Percentiles rank a stretch among this genome's conserved stretches.
phyloP scores from a whole-genome alignment of 37 sponge, comb jelly and placozoan species.

The Chondrosia reniformis region DNA sequence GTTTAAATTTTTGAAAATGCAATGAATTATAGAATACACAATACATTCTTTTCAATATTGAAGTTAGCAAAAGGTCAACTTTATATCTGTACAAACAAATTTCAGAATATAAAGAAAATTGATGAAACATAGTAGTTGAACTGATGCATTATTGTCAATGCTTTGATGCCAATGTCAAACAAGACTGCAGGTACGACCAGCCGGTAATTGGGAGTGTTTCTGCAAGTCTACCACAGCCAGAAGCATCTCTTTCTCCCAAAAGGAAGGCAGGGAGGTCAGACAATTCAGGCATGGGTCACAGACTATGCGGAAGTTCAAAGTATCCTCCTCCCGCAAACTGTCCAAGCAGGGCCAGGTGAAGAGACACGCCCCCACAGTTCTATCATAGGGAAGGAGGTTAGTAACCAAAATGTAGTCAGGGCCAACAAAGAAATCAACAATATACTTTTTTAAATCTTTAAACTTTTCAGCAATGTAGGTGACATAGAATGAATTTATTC shows the following conservation, averaged over 20 bases:
- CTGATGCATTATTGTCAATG: no score
- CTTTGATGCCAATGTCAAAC: no score
- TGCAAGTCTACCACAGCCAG: neutral
- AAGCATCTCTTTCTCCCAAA: neutral
- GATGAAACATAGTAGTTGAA: no score
- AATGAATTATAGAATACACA: neutral
- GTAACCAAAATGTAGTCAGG: slow-evolving; percentile 46
- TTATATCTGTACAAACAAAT: no score
- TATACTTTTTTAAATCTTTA: slow-evolving; percentile 38
- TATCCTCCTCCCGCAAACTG: slow-evolving; percentile 15
- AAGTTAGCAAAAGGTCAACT: no score
- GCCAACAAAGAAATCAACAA: slow-evolving; percentile 65
- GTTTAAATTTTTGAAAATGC: neutral
- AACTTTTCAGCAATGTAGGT: slow-evolving; percentile 32
- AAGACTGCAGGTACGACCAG: no score
- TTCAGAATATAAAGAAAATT: no score
- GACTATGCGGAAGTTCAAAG: slow-evolving; percentile 48
- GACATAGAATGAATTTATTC: slow-evolving; percentile 47
- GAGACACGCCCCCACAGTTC: slow-evolving; percentile 53
- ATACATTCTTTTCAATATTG: neutral
- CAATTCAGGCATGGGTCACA: slow-evolving; percentile 11
- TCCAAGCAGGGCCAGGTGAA: slow-evolving; percentile 58
- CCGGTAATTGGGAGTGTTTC: slow-evolving; percentile 19
- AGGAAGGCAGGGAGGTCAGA: neutral
- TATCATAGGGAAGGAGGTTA: slow-evolving; percentile 47